phyloP scores from a whole-genome alignment of 2,113 vertebrate genomes.

The Larimichthys crocea region DNA sequence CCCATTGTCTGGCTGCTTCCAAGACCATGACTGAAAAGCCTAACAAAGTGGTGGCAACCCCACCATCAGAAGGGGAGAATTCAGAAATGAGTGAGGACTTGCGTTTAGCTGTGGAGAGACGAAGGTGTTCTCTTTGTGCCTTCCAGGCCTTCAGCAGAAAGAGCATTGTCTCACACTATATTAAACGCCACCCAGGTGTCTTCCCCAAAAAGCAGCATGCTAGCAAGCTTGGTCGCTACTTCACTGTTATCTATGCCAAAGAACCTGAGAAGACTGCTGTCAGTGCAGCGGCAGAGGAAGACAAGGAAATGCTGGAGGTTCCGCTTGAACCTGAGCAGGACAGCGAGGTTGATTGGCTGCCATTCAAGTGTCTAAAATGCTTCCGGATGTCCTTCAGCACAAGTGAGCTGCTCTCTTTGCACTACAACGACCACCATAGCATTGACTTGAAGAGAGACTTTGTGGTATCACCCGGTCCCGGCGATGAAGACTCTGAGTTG shows the following conservation, averaged over 20 bases:
- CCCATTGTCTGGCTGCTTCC: constrained; percentile 96
- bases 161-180: constrained; percentile 98
- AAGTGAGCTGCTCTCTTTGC: constrained; percentile 92
- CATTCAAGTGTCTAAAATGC: constrained; percentile 96
- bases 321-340: constrained; percentile 86
- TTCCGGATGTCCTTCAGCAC: constrained; percentile 94
- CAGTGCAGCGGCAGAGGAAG: constrained; percentile 69
- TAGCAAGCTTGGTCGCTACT: constrained; percentile 96
- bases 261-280: constrained; percentile 85
- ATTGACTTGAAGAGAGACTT: constrained; percentile 96
- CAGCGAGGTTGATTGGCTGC: constrained; percentile 90
- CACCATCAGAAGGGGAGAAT: constrained; percentile 86
- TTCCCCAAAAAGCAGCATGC: constrained; percentile 97
- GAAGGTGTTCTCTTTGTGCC: constrained; percentile 93
- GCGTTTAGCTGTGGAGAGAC: constrained; percentile 93
- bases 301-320: constrained; percentile 82
- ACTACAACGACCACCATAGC: constrained; percentile 96
- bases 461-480: constrained; percentile 82
- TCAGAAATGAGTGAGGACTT: constrained; percentile 93
- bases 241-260: constrained; percentile 94
- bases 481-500: constrained; percentile 83
- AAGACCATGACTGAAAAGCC: constrained; percentile 91
- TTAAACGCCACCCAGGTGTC: constrained; percentile 97
- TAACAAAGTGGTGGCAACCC: constrained; percentile 90
- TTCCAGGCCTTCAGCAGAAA: constrained; percentile 99